Evolutionary conservation across 2,113 vertebrate genomes (phyloP), one percentile per base, ranked within the genome.

Genomic region (Mirza zaza): DNA sequence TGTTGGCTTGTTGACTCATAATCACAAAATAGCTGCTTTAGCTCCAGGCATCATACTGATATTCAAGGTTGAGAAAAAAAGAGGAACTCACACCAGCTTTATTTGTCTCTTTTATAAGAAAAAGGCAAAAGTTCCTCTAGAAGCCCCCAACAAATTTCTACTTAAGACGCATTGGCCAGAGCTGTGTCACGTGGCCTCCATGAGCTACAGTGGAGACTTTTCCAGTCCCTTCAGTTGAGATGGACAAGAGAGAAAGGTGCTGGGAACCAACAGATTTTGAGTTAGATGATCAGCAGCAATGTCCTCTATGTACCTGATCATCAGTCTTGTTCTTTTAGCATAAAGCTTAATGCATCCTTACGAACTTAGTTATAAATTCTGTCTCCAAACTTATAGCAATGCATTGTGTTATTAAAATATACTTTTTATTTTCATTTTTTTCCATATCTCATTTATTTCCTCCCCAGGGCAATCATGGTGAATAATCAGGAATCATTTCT

Each of bases 1-100:
- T 4, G 23, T 10, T 67, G 77, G 42, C 27, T 50, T 34, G 6
- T 81, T 90, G 73, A 45, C 27, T 82, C 59, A 90, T 5, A 45
- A 57, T 55, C 70, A 70, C 57, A 32, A 85, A 96, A 81, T 23
- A 13, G 52, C 27, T 91, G 83, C 87, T 61, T 85, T 42, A 68
- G 70, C 77, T 84, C 73, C 68, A 61, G 76, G 57, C 34, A 45
- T 79, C 36, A 52, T 48, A 18, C 12, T 0, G 8, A 61, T 39
- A 83, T 13, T 90, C 18, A 29, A 79, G 48, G 48, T 59, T 61
- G 76, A 52, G 67, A 73, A 48, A 85, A 57, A 77, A 4, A 81
- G 55, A 93, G 42, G 39, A 55, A 52, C 79, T 59, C 36, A 80
- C 13, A 48, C 36, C 73, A 79, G 63, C 13, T 52, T 15, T 10